Evolutionary conservation across 2,888 invertebrate genomes (phyloP), one percentile per base, ranked within the genome.

Genomic region (Creontiades dilutus): DNA sequence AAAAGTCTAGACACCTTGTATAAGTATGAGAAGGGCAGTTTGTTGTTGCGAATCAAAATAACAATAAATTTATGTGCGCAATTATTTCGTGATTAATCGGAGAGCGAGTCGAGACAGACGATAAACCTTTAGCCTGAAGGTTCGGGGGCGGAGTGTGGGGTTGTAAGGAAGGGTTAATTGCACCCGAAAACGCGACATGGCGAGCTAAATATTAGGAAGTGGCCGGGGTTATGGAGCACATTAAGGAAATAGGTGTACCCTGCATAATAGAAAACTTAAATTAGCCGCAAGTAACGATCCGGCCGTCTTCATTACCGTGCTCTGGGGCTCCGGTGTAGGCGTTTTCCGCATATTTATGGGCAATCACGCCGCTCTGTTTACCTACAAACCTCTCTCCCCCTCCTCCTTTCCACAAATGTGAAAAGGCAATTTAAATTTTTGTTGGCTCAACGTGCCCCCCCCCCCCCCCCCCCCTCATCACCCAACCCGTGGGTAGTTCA

Each of bases 231-330:
- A 82, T 48, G 52, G 52, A 52, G 48, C 68, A 48, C 81, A 82
- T 82, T 82, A 82, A 82, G 82, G 82, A 82, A 82, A 82, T 82
- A 52, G 47, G 82, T 82, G 52, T 48, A 48, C 48, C n/a, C 52
- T 82, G 82, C 82, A 23, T 82, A 82, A 82, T 82, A 82, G 82
- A 82, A 82, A 82, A 82, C 82, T 82, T 82, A 82, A 82, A 82
- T 82, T 48, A 82, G 82, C 82, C 82, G 48, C 27, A 52, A 82
- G 52, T 82, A 52, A 82, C 82, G 82, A 19, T 27, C 82, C 48
- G 48, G 48, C 82, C 82, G 82, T 82, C 82, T 82, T 82, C 82
- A 82, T 82, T 82, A 82, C 82, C 82, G 27, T 23, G 68, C 23
- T 13, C n/a, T 23, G 68, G 23, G 68, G 23, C 4, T 12, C 23